Percentiles rank a stretch among this genome's conserved stretches.
Evolutionary conservation across 2,888 invertebrate genomes (phyloP).

Genomic region (Drepanosiphum platanoidis): DNA sequence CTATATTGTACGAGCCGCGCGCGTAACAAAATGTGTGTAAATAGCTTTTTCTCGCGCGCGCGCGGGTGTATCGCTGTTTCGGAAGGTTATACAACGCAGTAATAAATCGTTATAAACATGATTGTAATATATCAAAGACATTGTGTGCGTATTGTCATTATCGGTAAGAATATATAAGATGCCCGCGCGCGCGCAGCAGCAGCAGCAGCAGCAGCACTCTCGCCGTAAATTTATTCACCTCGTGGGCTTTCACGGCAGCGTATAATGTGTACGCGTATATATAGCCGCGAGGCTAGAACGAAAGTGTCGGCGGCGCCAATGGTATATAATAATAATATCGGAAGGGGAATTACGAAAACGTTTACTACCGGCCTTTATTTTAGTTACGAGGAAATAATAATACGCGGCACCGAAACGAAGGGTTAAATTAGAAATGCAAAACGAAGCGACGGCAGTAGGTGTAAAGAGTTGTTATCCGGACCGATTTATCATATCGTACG

Average conservation of each 20-base stretch:
- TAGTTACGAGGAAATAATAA: conserved; percentile 11
- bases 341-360: conserved; percentile 16
- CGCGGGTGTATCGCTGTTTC: background rate
- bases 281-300: background rate
- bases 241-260: background rate
- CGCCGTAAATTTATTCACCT: conserved; percentile 26
- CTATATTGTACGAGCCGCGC: background rate
- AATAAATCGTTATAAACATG: background rate
- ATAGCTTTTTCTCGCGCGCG: background rate
- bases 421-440: conserved; percentile 39
- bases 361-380: conserved; percentile 31
- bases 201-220: too few relatives aligned
- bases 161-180: background rate
- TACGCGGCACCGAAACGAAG: conserved; percentile 1
- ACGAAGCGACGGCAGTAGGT: background rate
- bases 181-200: too few relatives aligned
- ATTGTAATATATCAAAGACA: background rate
- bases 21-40: background rate
- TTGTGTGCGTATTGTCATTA: conserved; percentile 4
- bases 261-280: background rate
- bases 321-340: background rate
- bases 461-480: background rate
- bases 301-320: background rate
- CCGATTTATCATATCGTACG: background rate
- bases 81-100: background rate